These are phyloP conservation scores for Philonicus albiceps DNA, from an alignment of 2,888 invertebrate species.

Conservation along the genomic window DNA sequence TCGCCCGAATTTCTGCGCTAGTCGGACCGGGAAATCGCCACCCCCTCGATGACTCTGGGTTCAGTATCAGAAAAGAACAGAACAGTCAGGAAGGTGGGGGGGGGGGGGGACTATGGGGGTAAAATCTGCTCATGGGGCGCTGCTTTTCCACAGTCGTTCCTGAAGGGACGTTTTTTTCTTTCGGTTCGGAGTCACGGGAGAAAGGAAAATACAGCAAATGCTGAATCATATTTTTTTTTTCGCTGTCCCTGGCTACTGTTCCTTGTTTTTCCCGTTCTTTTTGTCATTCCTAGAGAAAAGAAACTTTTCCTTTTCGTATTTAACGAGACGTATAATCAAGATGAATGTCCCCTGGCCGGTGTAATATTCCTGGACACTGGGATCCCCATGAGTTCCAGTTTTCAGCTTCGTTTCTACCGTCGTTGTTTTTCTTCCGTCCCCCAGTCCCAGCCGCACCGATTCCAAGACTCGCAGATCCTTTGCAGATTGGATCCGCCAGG, in stretches of 20 bases:
- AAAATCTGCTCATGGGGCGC: not conserved
- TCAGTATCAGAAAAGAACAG: not conserved
- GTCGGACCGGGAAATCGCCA: not conserved
- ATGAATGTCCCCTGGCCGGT: slow-evolving; percentile 20
- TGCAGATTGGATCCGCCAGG: not conserved
- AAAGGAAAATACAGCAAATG: slow-evolving; percentile 15
- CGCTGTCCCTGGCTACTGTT: not conserved
- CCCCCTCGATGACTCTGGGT: not conserved
- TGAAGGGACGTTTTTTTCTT: not conserved
- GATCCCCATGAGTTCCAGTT: not conserved
- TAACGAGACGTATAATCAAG: slow-evolving; percentile 37
- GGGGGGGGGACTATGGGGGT: not conserved
- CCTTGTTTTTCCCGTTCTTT: not conserved
- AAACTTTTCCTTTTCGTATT: slow-evolving; percentile 26
- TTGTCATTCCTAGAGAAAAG: not conserved
- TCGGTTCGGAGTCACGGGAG: slow-evolving; percentile 7
- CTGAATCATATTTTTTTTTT: slow-evolving; percentile 31
- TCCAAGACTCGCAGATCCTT: not conserved
- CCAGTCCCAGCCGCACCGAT: not conserved
- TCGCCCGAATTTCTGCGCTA: not conserved
- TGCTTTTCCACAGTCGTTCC: not conserved
- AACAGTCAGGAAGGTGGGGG: no score
- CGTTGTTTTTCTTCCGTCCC: not conserved
- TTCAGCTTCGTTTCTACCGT: slow-evolving; percentile 8
- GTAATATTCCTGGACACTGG: slow-evolving; percentile 1